Evolutionary conservation across 2,888 invertebrate genomes (phyloP).

Genomic region (Trissolcus brochymenae): DNA sequence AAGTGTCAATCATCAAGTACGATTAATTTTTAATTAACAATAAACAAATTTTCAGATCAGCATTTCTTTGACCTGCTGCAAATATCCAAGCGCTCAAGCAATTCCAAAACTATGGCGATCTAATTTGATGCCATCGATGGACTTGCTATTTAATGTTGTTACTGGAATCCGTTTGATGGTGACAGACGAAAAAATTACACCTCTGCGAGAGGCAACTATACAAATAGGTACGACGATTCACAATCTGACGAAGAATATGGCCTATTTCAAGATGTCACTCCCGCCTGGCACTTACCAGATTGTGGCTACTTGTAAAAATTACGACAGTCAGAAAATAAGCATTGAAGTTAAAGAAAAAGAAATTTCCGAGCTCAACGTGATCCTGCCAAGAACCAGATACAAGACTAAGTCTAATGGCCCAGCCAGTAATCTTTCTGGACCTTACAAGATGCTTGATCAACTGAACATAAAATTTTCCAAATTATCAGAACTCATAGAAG

Average conservation of each 20-base stretch:
- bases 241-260: conserved; percentile 83
- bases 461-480: conserved; percentile 68
- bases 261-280: conserved; percentile 84
- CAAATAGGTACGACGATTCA: conserved; percentile 81
- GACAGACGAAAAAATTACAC: conserved; percentile 80
- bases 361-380: conserved; percentile 73
- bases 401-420: conserved; percentile 14
- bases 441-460: conserved; percentile 63
- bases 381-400: conserved; percentile 59
- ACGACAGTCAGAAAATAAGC: conserved; percentile 77
- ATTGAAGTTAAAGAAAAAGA: conserved; percentile 76
- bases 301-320: conserved; percentile 81
- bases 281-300: conserved; percentile 83
- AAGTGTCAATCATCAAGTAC: not conserved
- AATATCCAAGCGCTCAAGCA: conserved; percentile 82
- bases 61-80: conserved; percentile 85
- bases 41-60: conserved; percentile 63
- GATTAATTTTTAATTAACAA: conserved; percentile 3
- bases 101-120: conserved; percentile 73
- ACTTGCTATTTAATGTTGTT: conserved; percentile 66
- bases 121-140: conserved; percentile 69
- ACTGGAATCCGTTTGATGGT: conserved; percentile 77
- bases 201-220: conserved; percentile 85
- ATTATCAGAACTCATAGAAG: conserved; percentile 66
- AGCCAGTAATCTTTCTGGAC: conserved; percentile 40